Evolutionary conservation across 2,113 vertebrate species (phyloP), one percentile per base, ranked within the genome.

Genomic region (Anas platyrhynchos): DNA sequence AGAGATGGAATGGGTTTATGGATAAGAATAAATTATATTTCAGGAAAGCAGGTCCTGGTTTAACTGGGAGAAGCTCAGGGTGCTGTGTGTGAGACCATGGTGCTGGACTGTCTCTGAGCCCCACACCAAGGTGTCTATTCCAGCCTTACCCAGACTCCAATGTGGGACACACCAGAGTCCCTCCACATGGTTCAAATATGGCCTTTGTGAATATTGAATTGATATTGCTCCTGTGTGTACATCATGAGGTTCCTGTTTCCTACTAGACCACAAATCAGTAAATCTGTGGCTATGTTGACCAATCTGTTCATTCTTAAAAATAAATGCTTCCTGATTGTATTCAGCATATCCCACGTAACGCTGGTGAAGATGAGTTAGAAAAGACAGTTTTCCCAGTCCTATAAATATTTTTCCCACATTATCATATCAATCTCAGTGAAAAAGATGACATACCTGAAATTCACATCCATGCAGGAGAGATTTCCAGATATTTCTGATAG

Each of bases 141-240:
- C 32, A 16, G 16, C 12, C 32, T 52, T 0, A 0, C 2, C 27
- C 32, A 43, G 34, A 58, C 2, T 20, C 34, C 7, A 63, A 9
- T 10, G 1, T 34, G 10, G 43, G 23, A 5, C 16, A 38, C 26
- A 11, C 36, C 1, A 0, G 1, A 11, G 3, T n/a, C 3, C 3
- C 11, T 58, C 21, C 5, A 4, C 4, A 3, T 16, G 9, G 14
- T 27, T 91, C 54, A 31, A 20, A 3, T 18, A 18, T 0, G 22
- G 21, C 17, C 16, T 32, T 48, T 38, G 31, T 71, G 52, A 77
- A 46, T 32, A 13, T 22, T 68, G 27, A 52, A 29, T 43, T 1
- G 1, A 54, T 20, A 17, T 9, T 38, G 22, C 25, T 73, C 73
- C 25, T 55, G 13, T 16, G 25, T 55, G 32, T 34, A 32, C 11